phyloP scores from a whole-genome alignment of 2,888 invertebrate species.

The Allygus modestus region DNA sequence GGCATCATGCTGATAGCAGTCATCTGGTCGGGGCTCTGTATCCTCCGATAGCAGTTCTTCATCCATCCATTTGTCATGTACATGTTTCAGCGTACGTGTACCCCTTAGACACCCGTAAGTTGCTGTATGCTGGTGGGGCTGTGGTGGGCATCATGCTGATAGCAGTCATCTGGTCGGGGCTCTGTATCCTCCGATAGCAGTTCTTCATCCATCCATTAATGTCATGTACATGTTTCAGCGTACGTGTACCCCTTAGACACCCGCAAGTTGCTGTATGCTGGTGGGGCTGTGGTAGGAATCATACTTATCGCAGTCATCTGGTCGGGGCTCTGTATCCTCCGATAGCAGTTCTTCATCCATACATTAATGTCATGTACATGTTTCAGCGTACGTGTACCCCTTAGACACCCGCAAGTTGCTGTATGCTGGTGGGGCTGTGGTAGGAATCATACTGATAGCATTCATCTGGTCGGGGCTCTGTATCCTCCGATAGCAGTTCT shows the following conservation, averaged over 20 bases:
- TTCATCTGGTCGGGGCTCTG: conserved; percentile 35
- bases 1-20: conserved; percentile 52
- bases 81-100: conserved; percentile 59
- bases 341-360: not conserved
- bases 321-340: conserved; percentile 18
- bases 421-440: conserved; percentile 45
- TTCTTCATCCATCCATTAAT: not conserved
- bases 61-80: not conserved
- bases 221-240: too few relatives aligned
- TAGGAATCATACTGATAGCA: conserved; percentile 46
- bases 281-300: conserved; percentile 45
- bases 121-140: conserved; percentile 46
- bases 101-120: conserved; percentile 54
- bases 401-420: conserved; percentile 54
- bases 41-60: not conserved
- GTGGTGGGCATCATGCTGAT: conserved; percentile 52
- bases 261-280: conserved; percentile 50
- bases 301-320: conserved; percentile 47
- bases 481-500: not conserved
- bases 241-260: conserved; percentile 57
- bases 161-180: conserved; percentile 34
- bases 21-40: conserved; percentile 26
- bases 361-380: too few relatives aligned
- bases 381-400: conserved; percentile 58
- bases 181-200: conserved; percentile 5